Evolutionary conservation across 1,140 invertebrate genomes (phyloP), one percentile per base, ranked within the genome.

Genomic region (Drosophila varians): DNA sequence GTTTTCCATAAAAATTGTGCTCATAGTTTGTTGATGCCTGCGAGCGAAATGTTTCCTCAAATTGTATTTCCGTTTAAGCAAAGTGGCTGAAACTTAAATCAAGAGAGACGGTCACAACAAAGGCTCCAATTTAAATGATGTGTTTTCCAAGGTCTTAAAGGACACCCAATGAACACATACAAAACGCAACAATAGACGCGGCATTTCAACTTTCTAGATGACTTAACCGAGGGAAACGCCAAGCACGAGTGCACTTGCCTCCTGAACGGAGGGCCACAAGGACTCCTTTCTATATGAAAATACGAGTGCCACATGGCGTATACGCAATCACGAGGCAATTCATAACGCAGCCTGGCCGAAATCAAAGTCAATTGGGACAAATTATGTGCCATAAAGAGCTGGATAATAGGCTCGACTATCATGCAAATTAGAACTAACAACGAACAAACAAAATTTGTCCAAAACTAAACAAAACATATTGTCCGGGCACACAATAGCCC

Each of bases 401-500:
- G 60, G 14, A 65, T 65, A 66, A 52, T 66, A 49, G 46, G 8
- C n/a, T 3, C 14, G 26, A 42, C 60, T 43, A 34, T 31, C 45
- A 43, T 43, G 25, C 62, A 51, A 65, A 66, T 64, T 66, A 43
- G 38, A 43, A 43, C 14, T 9, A 52, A 65, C 34, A 65, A 7
- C 36, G 26, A 42, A 54, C 9, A 3, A 38, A 38, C 36, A 12
- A 25, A 23, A 45, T 23, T 45, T 42, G 38, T 19, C 6, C 36
- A 38, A 14, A 38, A 4, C 36, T 38, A 38, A 38, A 38, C 36
- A 46, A 19, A 62, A 62, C 58, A 60, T 60, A 62, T 64, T 61
- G 60, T 61, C 55, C n/a, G 36, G 36, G 60, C 8, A 40, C 23
- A 61, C 60, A 64, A 61, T 26, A 48, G 60, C 36, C 64, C 60